Evolutionary conservation across 2,113 vertebrate genomes (phyloP), one percentile per base, ranked within the genome.

Genomic region (Lamprologus speciosus): DNA sequence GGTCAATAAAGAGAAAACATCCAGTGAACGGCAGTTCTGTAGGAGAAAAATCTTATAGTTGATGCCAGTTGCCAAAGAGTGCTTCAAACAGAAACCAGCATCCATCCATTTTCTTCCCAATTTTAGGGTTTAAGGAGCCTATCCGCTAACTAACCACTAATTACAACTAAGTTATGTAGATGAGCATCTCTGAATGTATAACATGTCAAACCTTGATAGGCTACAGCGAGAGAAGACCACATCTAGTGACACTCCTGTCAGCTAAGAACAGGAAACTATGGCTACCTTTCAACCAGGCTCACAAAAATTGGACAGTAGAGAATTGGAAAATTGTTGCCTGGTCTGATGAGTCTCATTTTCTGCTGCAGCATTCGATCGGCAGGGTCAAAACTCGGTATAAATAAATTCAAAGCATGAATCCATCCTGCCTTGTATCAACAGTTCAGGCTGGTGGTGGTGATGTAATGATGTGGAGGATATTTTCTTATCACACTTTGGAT

Each of bases 91-190:
- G 31, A n/a, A 37, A 65, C 12, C 6, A 12, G 31, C 31, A 65
- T 35, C 60, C 31, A 65, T 65, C 31, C 10, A 65, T 65, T 37
- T 65, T 65, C 60, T 65, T 65, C 17, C 31, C 31, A 65, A 35
- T 65, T 65, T 65, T n/a, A 65, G 10, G 17, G 17, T 65, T 37
- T 65, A 5, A 65, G 60, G 60, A n/a, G 60, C 60, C 17, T 65
- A 65, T 21, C n/a, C 65, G 9, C 57, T 58, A 31, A 60, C 26
- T 60, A 31, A 31, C 23, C 23, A 50, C 70, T 28, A 26, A 16
- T 75, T 47, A 47, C 68, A 8, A 75, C 40, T 28, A 47, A 75
- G 16, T 47, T 78, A n/a, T 78, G 26, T 19, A 50, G 42, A 78
- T 0, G 42, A 78, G 70, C 42, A 78, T 50, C 42, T 19, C 23